Evolutionary conservation across 1,140 invertebrate genomes (phyloP), one percentile per base, ranked within the genome.

Genomic region (Euwallacea fornicatus): DNA sequence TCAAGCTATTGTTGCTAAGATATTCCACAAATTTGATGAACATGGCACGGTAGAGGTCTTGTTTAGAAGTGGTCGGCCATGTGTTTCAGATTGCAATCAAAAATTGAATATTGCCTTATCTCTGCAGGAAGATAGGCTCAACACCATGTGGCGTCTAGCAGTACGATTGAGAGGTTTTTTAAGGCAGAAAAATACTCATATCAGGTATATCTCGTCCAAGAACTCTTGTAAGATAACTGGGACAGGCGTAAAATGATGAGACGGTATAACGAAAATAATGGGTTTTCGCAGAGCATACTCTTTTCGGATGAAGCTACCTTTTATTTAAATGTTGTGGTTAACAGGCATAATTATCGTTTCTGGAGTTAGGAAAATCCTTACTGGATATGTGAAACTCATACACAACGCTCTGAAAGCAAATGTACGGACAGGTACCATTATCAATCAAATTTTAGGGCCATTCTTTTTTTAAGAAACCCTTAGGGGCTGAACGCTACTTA

Each of bases 381-480:
- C 21, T 33, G 21, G 21, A 33, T 33, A 33, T 33, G 21, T 4
- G 21, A 33, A 33, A 4, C 21, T 33, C 21, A 33, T 33, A 33
- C 21, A 4, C 21, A 33, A 4, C 21, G 4, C 21, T 42, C 61
- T 46, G 42, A 15, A 42, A 63, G 21, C 8, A 15, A 63, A 58
- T 56, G 53, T 71, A 61, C 58, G 69, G 61, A 33, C 53, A 55
- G 47, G 66, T 61, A 68, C 68, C 46, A 60, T 62, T 53, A 33
- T 47, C 60, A 64, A 61, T 7, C 13, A 15, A 13, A 58, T 58
- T 7, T 58, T 58, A 58, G 55, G 55, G 42, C 60, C 43, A 61
- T 67, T 54, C n/a, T 69, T 72, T 60, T 56, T 72, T 67, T 46
- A 72, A 46, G 58, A 50, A 63, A 62, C 16, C 15, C 55, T 72